Base-by-base conservation (phyloP, 2,113 vertebrate species). In the Hassar affinis region DNA sequence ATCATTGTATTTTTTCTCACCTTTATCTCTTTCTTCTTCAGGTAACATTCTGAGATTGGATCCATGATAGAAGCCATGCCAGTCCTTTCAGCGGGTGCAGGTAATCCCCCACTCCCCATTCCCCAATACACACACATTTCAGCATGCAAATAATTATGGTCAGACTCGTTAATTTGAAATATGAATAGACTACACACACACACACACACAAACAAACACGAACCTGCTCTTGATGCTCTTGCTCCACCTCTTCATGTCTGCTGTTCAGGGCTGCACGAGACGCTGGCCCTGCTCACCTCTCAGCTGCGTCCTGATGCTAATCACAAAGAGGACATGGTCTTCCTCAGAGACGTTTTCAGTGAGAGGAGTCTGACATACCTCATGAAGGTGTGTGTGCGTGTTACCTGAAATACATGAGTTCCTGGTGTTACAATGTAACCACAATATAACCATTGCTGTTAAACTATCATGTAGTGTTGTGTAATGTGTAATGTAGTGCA, bases 311-410 rank as follows among this genome's bases (percentile, higher is more conserved):
- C 97, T 0, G 96, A 98, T 87, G 97, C 97, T 80, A 98, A 97
- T 87, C 97, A 98, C 90, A 96, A 96, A 88, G 97, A 97, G 88
- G 97, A 99, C 89, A 96, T 98, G 95, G 95, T 96, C 86, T 99
- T 99, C 92, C 94, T 99, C 80, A 94, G 93, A 85, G 95, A 97
- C 0, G 96, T 99, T 83, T 98, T 99, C 93, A 98, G 97, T 79
- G 97, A 99, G 87, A 96, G 94, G 87, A 98, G 97, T 91, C 93
- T 99, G 85, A 91, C 93, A 83, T 98, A 96, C 85, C 90, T 99
- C 57, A 97, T 98, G 96, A 98, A 98, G 96, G 79, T 66, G 72
- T 62, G 56, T 56, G 30, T 75, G 35, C 35, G 20, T 22, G 25
- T 74, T 45, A 72, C 14, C 25, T 15, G n/a, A 72, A 52, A 35